A percentile compares a stretch with the other conserved stretches of the same genome.
Evolutionary conservation across 53 echinoderm and acorn worm species (phyloP).

Genomic region (Temnopleurus reevesii): DNA sequence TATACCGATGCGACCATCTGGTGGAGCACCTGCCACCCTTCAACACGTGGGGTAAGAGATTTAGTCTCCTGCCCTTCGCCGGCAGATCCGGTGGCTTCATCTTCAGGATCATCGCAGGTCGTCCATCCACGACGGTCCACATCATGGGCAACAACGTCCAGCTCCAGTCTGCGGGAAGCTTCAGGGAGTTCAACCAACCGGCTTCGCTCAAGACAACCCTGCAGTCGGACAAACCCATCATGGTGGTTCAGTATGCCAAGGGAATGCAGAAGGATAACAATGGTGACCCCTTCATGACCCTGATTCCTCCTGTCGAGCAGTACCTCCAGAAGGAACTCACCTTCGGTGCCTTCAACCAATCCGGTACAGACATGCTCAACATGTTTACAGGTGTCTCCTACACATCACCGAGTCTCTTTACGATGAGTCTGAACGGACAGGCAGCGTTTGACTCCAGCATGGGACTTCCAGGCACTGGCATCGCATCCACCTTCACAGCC

Average conservation of each 20-base stretch:
- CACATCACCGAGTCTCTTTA: constrained; percentile 77
- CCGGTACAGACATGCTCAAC: constrained; percentile 51
- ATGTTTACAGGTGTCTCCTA: constrained; percentile 75
- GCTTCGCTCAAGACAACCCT: constrained; percentile 68
- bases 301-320: constrained; percentile 93
- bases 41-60: constrained; percentile 88
- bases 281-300: constrained; percentile 90
- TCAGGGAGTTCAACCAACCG: constrained; percentile 81
- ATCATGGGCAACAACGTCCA: constrained; percentile 73
- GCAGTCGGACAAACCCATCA: constrained; percentile 81
- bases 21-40: constrained; percentile 92
- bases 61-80: constrained; percentile 86
- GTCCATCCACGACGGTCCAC: constrained; percentile 76
- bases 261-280: constrained; percentile 83
- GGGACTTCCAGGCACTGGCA: constrained; percentile 69
- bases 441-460: constrained; percentile 57
- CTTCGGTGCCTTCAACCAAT: constrained; percentile 85
- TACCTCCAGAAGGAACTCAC: constrained; percentile 80
- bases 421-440: constrained; percentile 67
- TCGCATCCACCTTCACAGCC: constrained; percentile 73
- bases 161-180: constrained; percentile 73
- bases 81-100: constrained; percentile 88
- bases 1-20: constrained; percentile 88
- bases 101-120: constrained; percentile 84
- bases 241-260: constrained; percentile 91